Evolutionary conservation across 2,888 invertebrate species (phyloP), one percentile per base, ranked within the genome.

Genomic region (Coleophora deauratella): DNA sequence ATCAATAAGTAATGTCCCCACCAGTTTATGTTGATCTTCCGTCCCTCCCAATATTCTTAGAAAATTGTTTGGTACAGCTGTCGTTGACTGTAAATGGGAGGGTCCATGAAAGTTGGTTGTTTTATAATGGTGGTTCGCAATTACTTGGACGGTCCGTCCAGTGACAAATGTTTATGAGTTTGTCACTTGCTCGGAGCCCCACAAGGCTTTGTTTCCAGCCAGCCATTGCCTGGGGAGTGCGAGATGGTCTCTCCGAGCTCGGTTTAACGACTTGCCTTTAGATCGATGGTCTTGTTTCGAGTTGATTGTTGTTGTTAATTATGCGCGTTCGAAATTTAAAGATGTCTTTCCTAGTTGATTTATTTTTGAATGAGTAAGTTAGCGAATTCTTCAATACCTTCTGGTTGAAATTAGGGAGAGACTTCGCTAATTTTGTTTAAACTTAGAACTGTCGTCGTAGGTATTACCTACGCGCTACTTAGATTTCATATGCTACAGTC

Each of bases 131-230:
- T 59, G 71, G 61, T 67, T 73, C 59, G 76, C 73, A 77, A 75
- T 76, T 77, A 75, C 72, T 72, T 67, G 77, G 78, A 74, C 77
- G 66, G 72, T 73, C 67, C 69, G 62, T 63, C 62, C 72, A 69
- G 74, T 77, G 84, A 85, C 82, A 80, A 85, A 85, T 85, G 84
- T 77, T 82, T 75, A 81, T 80, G 82, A 82, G 82, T 85, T 84
- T 84, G 84, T 85, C 85, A 85, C 82, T 81, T 62, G 67, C 59
- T 59, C 59, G 58, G 54, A 68, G 70, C 71, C 62, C 59, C 58
- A 62, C 63, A 65, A 57, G 56, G 66, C 62, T 66, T 72, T 67
- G 73, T 68, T 66, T 55, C 55, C 57, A 47, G 54, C 54, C 21
- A 21, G 21, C 21, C 6, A 21, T 59, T 53, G 70, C 69, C 69